A percentile compares a stretch with the other conserved stretches of the same genome.
These are phyloP conservation scores for Argentina silus DNA, from an alignment of 2,797 vertebrate genomes.

Conservation along the genomic window DNA sequence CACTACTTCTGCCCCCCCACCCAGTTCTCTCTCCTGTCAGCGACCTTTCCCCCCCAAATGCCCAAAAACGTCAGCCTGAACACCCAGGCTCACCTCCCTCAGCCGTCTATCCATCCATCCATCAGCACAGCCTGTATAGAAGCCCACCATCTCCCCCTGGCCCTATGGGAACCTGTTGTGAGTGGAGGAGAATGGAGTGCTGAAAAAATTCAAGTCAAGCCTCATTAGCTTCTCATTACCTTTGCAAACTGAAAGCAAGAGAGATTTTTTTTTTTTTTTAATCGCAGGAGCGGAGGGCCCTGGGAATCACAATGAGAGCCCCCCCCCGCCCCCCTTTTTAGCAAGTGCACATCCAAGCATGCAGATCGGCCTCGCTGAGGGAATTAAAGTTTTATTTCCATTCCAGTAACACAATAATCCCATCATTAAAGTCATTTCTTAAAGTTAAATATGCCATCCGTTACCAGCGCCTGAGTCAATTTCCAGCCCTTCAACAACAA, in stretches of 20 bases:
- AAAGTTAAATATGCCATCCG: constrained; percentile 83
- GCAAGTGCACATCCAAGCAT: constrained; percentile 86
- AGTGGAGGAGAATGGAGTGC: constrained; percentile 74
- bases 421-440: constrained; percentile 86
- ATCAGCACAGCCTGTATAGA: constrained; percentile 76
- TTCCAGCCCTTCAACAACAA: constrained; percentile 74
- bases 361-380: constrained; percentile 76
- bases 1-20: not conserved
- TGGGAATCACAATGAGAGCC: constrained; percentile 82
- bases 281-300: constrained; percentile 79
- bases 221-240: constrained; percentile 96
- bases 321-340: constrained; percentile 69
- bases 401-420: constrained; percentile 83
- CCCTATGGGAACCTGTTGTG: constrained; percentile 80
- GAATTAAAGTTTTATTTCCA: constrained; percentile 85
- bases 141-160: constrained; percentile 76
- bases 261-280: constrained; percentile 70
- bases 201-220: constrained; percentile 88
- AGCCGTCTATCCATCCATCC: constrained; percentile 39
- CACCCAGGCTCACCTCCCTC: constrained; percentile 68
- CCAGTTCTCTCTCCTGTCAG: constrained; percentile 3
- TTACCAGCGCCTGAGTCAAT: constrained; percentile 78
- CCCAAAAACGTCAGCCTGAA: constrained; percentile 53
- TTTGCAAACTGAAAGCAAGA: constrained; percentile 86
- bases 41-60: constrained; percentile 36